Conservation (phyloP, 2,113 vertebrate species). For the Trichomycterus rosablanca region DNA sequence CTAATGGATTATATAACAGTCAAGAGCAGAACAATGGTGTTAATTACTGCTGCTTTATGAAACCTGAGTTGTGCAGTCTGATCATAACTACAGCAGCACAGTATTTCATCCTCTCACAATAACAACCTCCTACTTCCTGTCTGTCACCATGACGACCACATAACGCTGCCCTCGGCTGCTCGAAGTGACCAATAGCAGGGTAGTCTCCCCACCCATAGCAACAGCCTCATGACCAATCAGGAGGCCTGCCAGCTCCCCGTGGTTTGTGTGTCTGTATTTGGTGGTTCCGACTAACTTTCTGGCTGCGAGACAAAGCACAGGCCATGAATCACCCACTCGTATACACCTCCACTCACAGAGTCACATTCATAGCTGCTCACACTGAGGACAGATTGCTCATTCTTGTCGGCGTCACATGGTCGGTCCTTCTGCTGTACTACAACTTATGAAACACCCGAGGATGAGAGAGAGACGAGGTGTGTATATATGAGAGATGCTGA, state of each 20-base stretch:
- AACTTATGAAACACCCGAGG: not conserved
- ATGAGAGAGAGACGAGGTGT: not conserved
- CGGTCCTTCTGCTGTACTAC: not conserved
- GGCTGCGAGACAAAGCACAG: conserved; percentile 9
- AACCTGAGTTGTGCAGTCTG: not conserved
- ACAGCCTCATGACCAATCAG: conserved; percentile 64
- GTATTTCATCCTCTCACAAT: conserved; percentile 17
- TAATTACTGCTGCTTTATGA: not conserved
- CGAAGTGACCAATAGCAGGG: conserved; percentile 51
- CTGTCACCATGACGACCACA: conserved; percentile 54
- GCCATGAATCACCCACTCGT: conserved; percentile 4
- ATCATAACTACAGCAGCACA: not conserved
- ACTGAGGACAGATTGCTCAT: not conserved
- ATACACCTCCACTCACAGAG: conserved; percentile 8
- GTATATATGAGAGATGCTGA: not conserved
- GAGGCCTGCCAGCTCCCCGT: conserved; percentile 11
- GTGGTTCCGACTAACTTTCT: conserved; percentile 17
- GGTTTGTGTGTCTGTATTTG: conserved; percentile 18
- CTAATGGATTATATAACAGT: conserved; percentile 51
- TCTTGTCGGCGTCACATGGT: not conserved
- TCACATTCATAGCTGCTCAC: conserved; percentile 9
- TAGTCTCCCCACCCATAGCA: conserved; percentile 61
- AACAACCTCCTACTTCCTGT: conserved; percentile 57
- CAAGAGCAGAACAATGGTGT: not conserved
- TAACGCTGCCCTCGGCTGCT: conserved; percentile 47